Conservation (phyloP, 2,113 vertebrate genomes). For the Balaeniceps rex region DNA sequence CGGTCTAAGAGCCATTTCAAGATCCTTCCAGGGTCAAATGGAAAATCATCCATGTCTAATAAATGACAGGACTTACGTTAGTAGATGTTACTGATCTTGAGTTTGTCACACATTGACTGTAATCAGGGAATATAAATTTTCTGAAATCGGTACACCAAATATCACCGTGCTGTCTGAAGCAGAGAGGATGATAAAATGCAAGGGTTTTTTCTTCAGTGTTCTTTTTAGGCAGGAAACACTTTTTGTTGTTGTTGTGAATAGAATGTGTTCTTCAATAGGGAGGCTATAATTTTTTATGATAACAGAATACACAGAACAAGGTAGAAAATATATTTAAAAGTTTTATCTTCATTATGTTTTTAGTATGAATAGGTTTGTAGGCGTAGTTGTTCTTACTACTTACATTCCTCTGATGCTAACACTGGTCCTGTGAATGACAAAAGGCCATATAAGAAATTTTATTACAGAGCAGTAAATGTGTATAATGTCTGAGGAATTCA, state of each 20-base stretch:
- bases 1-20: background rate
- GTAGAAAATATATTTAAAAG: background rate
- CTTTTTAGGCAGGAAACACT: background rate
- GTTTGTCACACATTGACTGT: background rate
- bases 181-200: background rate
- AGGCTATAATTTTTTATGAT: background rate
- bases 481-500: background rate
- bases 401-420: background rate
- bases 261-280: background rate
- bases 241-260: background rate
- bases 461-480: background rate
- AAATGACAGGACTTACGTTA: background rate
- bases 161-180: background rate
- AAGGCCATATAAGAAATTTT: background rate
- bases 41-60: background rate
- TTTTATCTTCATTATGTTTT: background rate
- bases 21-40: background rate
- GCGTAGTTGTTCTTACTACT: background rate
- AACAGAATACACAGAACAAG: background rate
- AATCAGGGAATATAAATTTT: background rate
- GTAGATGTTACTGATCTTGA: background rate
- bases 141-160: background rate
- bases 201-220: background rate
- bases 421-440: background rate
- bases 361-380: background rate